Percentiles rank a stretch among this genome's conserved stretches.
Conservation (phyloP, 1,140 invertebrate species). For the Halotydeus destructor region DNA sequence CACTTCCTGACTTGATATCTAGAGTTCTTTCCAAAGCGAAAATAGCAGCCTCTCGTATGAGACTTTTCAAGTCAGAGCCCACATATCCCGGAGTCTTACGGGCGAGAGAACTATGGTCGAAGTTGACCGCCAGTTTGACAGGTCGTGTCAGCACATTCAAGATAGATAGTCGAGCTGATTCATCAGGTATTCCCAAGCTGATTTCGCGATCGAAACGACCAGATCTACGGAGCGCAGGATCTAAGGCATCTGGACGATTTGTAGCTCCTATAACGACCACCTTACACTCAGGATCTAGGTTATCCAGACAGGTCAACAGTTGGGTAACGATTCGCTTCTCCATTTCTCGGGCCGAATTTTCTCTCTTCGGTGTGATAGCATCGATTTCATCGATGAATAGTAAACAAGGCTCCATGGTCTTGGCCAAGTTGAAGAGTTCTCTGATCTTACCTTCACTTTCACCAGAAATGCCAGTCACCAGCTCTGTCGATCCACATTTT, state of each 20-base stretch:
- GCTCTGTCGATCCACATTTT: slow-evolving; percentile 66
- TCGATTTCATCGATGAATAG: slow-evolving; percentile 91
- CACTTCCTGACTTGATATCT: neutral
- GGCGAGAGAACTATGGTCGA: slow-evolving; percentile 49
- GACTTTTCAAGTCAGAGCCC: slow-evolving; percentile 71
- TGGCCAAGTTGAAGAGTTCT: slow-evolving; percentile 67
- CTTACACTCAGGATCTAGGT: slow-evolving; percentile 25
- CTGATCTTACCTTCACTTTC: slow-evolving; percentile 83
- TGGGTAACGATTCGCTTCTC: slow-evolving; percentile 83
- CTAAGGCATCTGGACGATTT: slow-evolving; percentile 73
- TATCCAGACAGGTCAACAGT: slow-evolving; percentile 65
- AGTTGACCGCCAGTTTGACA: slow-evolving; percentile 40
- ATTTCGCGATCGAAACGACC: slow-evolving; percentile 82
- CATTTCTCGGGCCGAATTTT: slow-evolving; percentile 75
- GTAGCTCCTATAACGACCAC: slow-evolving; percentile 86
- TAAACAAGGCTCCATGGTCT: slow-evolving; percentile 48
- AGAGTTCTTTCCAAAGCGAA: slow-evolving; percentile 44
- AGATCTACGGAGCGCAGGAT: slow-evolving; percentile 71
- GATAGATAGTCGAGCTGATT: slow-evolving; percentile 39
- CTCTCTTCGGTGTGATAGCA: slow-evolving; percentile 57
- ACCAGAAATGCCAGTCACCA: slow-evolving; percentile 76
- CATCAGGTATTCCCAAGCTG: slow-evolving; percentile 66
- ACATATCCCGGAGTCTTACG: slow-evolving; percentile 85
- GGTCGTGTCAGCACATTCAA: slow-evolving; percentile 37
- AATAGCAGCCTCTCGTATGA: slow-evolving; percentile 65